Base-by-base conservation (phyloP, 2,113 vertebrate species). In the Calyptomena viridis region DNA sequence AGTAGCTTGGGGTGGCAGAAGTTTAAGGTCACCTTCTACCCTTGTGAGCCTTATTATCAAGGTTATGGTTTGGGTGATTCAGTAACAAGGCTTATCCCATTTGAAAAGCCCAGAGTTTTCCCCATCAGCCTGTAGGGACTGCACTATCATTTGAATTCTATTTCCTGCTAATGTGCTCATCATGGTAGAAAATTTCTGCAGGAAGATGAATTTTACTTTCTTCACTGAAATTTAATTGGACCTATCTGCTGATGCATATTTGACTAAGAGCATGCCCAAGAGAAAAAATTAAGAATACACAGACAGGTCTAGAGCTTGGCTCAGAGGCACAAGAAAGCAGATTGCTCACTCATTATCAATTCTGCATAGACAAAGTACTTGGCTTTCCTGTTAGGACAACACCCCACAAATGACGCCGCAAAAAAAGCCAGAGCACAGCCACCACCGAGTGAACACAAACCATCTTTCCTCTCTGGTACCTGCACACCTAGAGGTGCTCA, bases 161-260 rank as follows among this genome's bases (percentile, higher is more conserved):
- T 93, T 92, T 95, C 95, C 93, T 84, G 85, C 91, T 94, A 91
- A 92, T 39, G 66, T 78, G 71, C 84, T 97, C 94, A 96, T 91
- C 91, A 92, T 58, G 72, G 67, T 59, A 92, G 86, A 96, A 95
- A 92, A 94, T 94, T 94, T 92, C 91, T 85, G 83, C 90, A 82
- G 92, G 84, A 95, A 87, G 87, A 95, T 80, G 80, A 96, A 91
- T 96, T 93, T 80, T 77, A 78, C 90, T 85, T 93, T 94, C 90
- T 90, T 93, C 79, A 14, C 78, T 89, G 95, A 95, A 31, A 47
- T 91, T 95, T 95, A 94, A 96, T 71, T 94, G 91, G 95, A 95
- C 87, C 66, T 94, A 87, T 84, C 67, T 83, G 75, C 79, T 83
- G 79, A 85, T 81, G 79, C 53, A 22, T 52, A 84, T 75, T 94